Evolutionary conservation across 2,797 vertebrate species (phyloP).

Genomic region (Anguilla anguilla): DNA sequence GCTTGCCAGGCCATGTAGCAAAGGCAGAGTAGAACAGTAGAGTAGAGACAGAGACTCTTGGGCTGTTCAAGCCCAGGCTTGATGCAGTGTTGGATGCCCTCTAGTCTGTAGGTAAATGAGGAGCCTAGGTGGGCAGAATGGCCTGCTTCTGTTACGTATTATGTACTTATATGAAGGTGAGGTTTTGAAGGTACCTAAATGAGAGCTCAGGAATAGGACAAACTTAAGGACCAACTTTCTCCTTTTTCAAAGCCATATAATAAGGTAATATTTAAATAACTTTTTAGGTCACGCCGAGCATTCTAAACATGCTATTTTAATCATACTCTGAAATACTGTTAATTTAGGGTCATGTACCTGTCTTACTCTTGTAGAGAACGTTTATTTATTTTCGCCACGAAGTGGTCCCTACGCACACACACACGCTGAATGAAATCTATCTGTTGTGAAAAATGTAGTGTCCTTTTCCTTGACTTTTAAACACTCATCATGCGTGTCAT

Average conservation of each 20-base stretch:
- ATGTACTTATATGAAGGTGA: neutral
- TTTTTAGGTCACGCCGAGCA: neutral
- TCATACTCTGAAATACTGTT: neutral
- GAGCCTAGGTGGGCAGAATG: neutral
- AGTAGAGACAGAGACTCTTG: neutral
- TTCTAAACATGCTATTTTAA: neutral
- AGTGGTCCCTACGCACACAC: neutral
- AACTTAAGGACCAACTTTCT: neutral
- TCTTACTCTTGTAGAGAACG: conserved; percentile 8
- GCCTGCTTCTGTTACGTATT: neutral
- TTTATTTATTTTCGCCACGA: conserved; percentile 2
- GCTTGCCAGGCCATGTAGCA: neutral
- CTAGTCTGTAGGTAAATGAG: neutral
- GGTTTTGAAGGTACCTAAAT: neutral
- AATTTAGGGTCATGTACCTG: neutral
- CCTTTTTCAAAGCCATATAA: neutral
- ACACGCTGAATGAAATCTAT: neutral
- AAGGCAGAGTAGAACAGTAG: neutral
- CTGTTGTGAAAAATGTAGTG: neutral
- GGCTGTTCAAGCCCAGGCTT: neutral
- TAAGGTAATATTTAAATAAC: neutral
- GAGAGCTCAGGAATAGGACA: neutral
- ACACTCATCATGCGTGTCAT: neutral
- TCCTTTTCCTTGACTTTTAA: neutral
- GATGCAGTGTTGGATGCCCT: neutral